These are phyloP conservation scores for Orgyia antiqua DNA, from an alignment of 2,888 invertebrate genomes.

Conservation along the genomic window DNA sequence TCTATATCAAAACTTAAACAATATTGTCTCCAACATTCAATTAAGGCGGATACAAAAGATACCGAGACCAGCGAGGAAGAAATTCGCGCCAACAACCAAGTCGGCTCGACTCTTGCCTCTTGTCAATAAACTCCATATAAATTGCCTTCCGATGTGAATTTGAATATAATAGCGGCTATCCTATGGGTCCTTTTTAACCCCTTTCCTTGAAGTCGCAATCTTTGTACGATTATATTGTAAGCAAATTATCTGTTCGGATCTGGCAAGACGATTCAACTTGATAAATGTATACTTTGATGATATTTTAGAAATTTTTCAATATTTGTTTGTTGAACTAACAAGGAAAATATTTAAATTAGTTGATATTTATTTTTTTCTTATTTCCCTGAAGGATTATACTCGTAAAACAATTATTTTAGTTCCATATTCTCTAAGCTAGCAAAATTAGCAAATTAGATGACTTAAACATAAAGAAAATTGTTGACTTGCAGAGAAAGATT, in stretches of 20 bases:
- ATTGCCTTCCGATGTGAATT: conserved; percentile 73
- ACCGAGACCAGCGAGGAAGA: conserved; percentile 63
- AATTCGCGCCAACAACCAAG: conserved; percentile 54
- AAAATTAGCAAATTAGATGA: too few species aligned
- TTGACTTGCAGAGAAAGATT: too few species aligned
- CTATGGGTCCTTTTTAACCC: conserved; percentile 63
- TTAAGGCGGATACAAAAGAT: conserved; percentile 57
- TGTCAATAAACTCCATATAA: conserved; percentile 77
- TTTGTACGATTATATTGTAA: conserved; percentile 77
- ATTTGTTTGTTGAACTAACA: too few species aligned
- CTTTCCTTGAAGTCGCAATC: conserved; percentile 65
- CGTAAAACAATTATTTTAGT: too few species aligned
- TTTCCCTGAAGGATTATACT: too few species aligned
- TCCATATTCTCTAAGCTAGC: too few species aligned
- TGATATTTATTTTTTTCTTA: too few species aligned
- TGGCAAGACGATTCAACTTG: conserved; percentile 52
- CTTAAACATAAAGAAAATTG: too few species aligned
- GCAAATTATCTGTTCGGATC: conserved; percentile 75
- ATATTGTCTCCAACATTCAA: conserved; percentile 66
- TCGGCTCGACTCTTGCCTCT: conserved; percentile 48
- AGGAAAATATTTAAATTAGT: too few species aligned
- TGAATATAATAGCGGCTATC: conserved; percentile 73
- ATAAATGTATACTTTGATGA: conserved; percentile 34
- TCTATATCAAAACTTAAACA: too few species aligned
- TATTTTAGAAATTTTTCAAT: too few species aligned